Percentiles rank a stretch among this genome's conserved stretches.
These are phyloP conservation scores for Onychomys arenicola DNA, from an alignment of 2,797 vertebrate species.

Conservation along the genomic window DNA sequence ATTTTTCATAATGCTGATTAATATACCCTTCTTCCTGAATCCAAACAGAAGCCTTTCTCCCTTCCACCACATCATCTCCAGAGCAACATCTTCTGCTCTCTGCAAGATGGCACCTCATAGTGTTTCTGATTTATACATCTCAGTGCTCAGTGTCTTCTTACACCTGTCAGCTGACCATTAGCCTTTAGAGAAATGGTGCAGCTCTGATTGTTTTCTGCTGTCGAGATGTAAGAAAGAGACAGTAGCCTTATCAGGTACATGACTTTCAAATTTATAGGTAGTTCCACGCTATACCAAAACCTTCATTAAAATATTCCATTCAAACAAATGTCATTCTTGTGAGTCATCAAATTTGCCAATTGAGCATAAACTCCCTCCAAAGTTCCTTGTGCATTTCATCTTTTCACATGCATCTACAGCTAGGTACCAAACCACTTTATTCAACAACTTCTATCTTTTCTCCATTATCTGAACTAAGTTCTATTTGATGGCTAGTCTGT, in stretches of 20 bases:
- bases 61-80: background rate
- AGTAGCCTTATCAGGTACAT: background rate
- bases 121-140: background rate
- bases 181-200: background rate
- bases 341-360: background rate
- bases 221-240: background rate
- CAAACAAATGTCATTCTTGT: slow-evolving; percentile 21
- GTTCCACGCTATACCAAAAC: background rate
- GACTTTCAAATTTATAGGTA: background rate
- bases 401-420: background rate
- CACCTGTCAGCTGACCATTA: background rate
- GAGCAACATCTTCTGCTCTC: background rate
- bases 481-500: background rate
- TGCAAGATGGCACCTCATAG: background rate
- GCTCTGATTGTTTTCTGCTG: background rate
- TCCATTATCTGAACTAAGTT: background rate
- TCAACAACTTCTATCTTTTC: background rate
- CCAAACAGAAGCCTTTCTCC: background rate
- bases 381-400: background rate
- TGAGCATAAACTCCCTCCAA: background rate
- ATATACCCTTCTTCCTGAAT: background rate
- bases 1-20: background rate
- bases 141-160: background rate
- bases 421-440: background rate
- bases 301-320: slow-evolving; percentile 14